Evolutionary conservation across 2,888 invertebrate genomes (phyloP), one percentile per base, ranked within the genome.

Genomic region (Torymus tubicola): DNA sequence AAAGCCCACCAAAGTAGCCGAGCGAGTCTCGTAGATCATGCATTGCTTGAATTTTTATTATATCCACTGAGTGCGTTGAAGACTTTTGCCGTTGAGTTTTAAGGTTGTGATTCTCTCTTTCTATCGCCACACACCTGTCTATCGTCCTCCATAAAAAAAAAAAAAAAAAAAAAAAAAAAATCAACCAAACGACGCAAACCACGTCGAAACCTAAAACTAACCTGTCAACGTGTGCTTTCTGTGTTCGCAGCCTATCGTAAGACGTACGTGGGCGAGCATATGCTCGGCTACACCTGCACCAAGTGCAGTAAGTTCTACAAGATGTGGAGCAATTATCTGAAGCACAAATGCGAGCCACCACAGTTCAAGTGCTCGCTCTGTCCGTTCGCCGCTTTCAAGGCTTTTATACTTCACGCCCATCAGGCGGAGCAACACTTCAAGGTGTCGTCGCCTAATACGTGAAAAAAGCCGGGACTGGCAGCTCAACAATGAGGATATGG

Each of bases 251-350:
- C 88, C 60, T 90, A 90, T 86, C 90, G 90, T 79, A 91, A 90
- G 87, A 90, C 90, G 86, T 91, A 90, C 87, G 88, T 90, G 85
- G 90, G 90, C 82, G 90, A 90, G 86, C 90, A 89, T 85, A 88
- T 91, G 84, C 88, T 90, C 84, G 91, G 91, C 84, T 91, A 91
- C 85, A 91, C 91, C 73, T 91, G 91, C 86, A 89, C 89, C 81
- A 91, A 90, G 85, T 91, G 91, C 88, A 90, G 90, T 87, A 91
- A 91, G 81, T 91, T 91, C 90, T 91, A 91, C 90, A 91, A 91
- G 87, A 91, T 91, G 91, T 91, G 91, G 91, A 91, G 90, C 87
- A 91, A 91, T 87, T 91, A 90, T 83, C 84, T 91, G 86, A 90
- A 91, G 85, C 90, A 91, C 87, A 91, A 91, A 84, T 91, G 90